Evolutionary conservation across 2,797 vertebrate genomes (phyloP).

Genomic region (Macropodus opercularis): DNA sequence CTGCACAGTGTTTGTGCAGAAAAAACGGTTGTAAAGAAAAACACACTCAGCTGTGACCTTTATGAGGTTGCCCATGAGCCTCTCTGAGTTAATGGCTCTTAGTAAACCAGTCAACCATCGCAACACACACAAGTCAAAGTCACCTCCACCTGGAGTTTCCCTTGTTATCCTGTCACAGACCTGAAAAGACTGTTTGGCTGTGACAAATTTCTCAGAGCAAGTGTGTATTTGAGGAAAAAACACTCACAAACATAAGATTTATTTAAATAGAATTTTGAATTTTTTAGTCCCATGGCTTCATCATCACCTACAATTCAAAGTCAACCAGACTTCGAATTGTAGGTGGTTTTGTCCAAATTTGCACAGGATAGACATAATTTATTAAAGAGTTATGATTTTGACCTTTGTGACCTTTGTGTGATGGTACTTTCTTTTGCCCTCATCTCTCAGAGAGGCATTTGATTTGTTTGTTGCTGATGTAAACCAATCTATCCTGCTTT

Average conservation of each 20-base stretch:
- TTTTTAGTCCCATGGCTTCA: no score
- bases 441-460: not conserved
- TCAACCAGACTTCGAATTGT: no score
- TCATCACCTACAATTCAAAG: no score
- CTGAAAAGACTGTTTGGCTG: not conserved
- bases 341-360: no score
- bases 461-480: not conserved
- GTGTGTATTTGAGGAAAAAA: no score
- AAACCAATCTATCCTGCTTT: not conserved
- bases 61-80: constrained; percentile 6
- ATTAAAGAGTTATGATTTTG: no score
- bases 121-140: constrained; percentile 26
- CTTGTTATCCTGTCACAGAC: not conserved
- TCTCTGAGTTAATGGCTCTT: constrained; percentile 35
- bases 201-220: no score
- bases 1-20: constrained; percentile 6
- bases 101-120: constrained; percentile 39
- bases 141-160: constrained; percentile 33
- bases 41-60: constrained; percentile 40
- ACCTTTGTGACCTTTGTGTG: no score
- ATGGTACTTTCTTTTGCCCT: not conserved
- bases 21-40: not conserved
- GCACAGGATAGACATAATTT: no score
- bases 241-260: no score
- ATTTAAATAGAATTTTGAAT: no score